These are phyloP conservation scores for Drosophila insularis DNA, from an alignment of 1,140 invertebrate genomes.

Conservation along the genomic window DNA sequence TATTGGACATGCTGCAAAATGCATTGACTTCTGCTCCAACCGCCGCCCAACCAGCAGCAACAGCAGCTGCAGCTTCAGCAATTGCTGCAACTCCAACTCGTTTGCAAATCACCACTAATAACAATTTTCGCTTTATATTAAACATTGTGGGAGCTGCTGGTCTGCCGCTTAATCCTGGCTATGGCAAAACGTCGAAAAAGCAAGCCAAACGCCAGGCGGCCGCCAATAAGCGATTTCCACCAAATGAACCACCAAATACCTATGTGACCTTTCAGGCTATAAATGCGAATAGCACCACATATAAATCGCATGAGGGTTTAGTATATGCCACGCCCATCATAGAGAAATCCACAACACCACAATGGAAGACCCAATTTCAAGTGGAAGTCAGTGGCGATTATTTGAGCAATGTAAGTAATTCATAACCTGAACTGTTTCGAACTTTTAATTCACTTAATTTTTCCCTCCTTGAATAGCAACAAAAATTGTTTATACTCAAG, in stretches of 20 bases:
- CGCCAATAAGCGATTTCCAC: conserved; percentile 58
- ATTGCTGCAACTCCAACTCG: conserved; percentile 7
- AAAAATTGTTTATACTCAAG: conserved; percentile 85
- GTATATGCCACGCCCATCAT: conserved; percentile 84
- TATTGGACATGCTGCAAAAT: conserved; percentile 82
- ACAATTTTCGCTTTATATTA: conserved; percentile 82
- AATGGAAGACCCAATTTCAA: conserved; percentile 85
- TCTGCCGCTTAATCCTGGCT: conserved; percentile 83
- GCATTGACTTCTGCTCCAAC: conserved; percentile 59
- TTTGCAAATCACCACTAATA: not conserved
- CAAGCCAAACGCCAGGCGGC: conserved; percentile 59
- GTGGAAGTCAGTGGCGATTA: conserved; percentile 83
- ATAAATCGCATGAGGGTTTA: conserved; percentile 78
- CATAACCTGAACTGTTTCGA: not conserved
- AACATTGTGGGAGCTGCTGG: conserved; percentile 85
- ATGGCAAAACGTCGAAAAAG: conserved; percentile 63
- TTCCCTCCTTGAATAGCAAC: conserved; percentile 82
- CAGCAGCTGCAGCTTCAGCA: not conserved
- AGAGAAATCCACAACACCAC: conserved; percentile 83
- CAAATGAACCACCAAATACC: conserved; percentile 83
- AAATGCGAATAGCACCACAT: conserved; percentile 49
- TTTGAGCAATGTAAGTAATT: conserved; percentile 83
- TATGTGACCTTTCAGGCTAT: conserved; percentile 85
- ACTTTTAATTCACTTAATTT: too few relatives aligned
- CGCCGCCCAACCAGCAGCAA: not conserved